These are phyloP conservation scores for Melitaea athalia DNA, from an alignment of 2,888 invertebrate genomes.

Conservation along the genomic window DNA sequence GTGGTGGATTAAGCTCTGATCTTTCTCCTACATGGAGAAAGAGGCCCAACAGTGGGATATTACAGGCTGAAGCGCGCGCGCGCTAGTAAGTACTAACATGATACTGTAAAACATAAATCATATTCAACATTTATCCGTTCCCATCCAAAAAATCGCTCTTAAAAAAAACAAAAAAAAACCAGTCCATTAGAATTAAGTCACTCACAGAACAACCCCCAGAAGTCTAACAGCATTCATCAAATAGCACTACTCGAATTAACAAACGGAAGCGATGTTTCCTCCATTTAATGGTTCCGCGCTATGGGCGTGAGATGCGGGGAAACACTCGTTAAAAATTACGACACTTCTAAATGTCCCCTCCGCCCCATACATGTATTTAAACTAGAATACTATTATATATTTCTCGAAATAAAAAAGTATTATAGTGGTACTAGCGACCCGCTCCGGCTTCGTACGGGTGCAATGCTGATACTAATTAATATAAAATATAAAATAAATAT, in stretches of 20 bases:
- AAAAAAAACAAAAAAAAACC: constrained; percentile 1
- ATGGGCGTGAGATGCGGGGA: constrained; percentile 43
- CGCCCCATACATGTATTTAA: constrained; percentile 1
- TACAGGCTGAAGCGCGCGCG: too few relatives aligned
- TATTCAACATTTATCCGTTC: not conserved
- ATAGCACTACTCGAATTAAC: constrained; percentile 73
- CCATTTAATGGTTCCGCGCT: constrained; percentile 71
- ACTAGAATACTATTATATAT: not conserved
- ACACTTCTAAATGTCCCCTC: constrained; percentile 42
- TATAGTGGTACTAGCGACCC: too few relatives aligned
- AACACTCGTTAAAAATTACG: constrained; percentile 48
- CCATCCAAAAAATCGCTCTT: not conserved
- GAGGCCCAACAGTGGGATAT: too few relatives aligned
- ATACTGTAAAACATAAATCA: not conserved
- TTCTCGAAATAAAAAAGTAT: too few relatives aligned
- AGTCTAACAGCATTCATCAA: constrained; percentile 65
- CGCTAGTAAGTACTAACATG: too few relatives aligned
- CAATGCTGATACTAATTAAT: too few relatives aligned
- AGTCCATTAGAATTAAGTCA: constrained; percentile 7
- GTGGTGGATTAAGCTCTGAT: too few relatives aligned
- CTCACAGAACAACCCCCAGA: constrained; percentile 40
- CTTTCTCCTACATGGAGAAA: too few relatives aligned
- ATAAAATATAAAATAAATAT: too few relatives aligned
- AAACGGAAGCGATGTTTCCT: constrained; percentile 80
- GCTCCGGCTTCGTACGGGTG: too few relatives aligned